Base-by-base conservation (phyloP, 2,113 vertebrate species). In the Tiliqua scincoides region DNA sequence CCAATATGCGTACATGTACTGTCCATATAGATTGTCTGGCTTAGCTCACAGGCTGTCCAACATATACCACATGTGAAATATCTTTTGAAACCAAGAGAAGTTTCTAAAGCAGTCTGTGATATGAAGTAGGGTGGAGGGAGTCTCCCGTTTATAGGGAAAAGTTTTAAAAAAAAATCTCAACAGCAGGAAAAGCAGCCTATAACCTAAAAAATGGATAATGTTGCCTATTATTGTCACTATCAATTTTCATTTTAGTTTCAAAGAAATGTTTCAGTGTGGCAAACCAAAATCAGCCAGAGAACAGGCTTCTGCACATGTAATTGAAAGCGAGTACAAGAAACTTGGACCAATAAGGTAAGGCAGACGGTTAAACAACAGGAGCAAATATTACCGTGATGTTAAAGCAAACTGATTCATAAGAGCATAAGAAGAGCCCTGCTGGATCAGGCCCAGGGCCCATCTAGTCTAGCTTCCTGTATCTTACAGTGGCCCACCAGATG, bases 341-440 rank as follows among this genome's bases (percentile, higher is more conserved):
- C 97, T 98, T 52, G 98, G 98, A 10, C 92, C 95, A 67, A 94
- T 97, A 68, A 97, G 97, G 98, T 98, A 93, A 93, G 89, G 61
- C 25, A 48, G 37, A 85, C 30, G 87, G 70, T n/a, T 76, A 83
- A 82, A 73, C 74, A 82, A 57, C 37, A 86, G 89, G 48, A 83
- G 32, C 2, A 79, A 61, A 30, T 65, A 76, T 9, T 1, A 23
- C 35, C 25, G 25, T 23, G 17, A 37, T 76, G n/a, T 65, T 32
- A 86, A 89, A 77, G 85, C 89, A 85, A 90, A 83, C 8, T 30
- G 85, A 62, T 11, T 84, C 25, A 81, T n/a, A n/a, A n/a, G n/a
- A n/a, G n/a, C n/a, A n/a, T n/a, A n/a, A n/a, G n/a, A n/a, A n/a
- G n/a, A n/a, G n/a, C n/a, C n/a, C n/a, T n/a, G n/a, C n/a, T n/a